Base-by-base conservation (phyloP, 2,888 invertebrate genomes). In the Netelia virgata region DNA sequence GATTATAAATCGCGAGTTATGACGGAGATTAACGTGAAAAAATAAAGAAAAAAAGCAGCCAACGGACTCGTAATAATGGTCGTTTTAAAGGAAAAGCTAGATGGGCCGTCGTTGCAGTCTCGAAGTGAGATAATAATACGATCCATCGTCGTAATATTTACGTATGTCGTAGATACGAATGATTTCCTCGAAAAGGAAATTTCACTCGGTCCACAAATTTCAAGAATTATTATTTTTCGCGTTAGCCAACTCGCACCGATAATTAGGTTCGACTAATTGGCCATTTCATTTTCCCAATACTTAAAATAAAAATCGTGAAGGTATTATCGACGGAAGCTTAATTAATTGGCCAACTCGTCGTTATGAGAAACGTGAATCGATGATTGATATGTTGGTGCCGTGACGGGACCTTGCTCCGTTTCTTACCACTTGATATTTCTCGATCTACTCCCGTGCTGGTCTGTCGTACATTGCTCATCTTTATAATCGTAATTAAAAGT, bases 321-420 rank as follows among this genome's bases (percentile, higher is more conserved):
- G 2, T 1, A 74, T 79, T 79, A 79, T 59, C 55, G 41, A 59
- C 75, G 64, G 64, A n/a, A n/a, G n/a, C n/a, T 74, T 75, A 66
- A 83, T 83, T 74, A 75, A 83, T 75, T 79, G 18, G 73, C 68
- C 55, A 82, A 64, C 61, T 43, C 47, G 18, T 73, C 50, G 69
- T 69, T 68, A 43, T 66, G 72, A 47, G 8, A 20, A 10, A 8
- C 10, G 1, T 68, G 57, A 20, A 61, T 81, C 68, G 59, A 18
- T 73, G 76, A 84, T 84, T 76, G 23, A 61, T 63, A 77, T 69
- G 76, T 55, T 55, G 80, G 75, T 75, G 83, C 72, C 80, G 68
- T 53, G 20, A 10, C 69, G 14, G 61, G 61, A 68, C 80, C 76
- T 80, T 66, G 83, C 72, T 76, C 80, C 66, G 41, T 72, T 84